Percentiles rank a stretch among this genome's conserved stretches.
These are phyloP conservation scores for Tenthredo distinguenda DNA, from an alignment of 2,888 invertebrate species.

Conservation along the genomic window DNA sequence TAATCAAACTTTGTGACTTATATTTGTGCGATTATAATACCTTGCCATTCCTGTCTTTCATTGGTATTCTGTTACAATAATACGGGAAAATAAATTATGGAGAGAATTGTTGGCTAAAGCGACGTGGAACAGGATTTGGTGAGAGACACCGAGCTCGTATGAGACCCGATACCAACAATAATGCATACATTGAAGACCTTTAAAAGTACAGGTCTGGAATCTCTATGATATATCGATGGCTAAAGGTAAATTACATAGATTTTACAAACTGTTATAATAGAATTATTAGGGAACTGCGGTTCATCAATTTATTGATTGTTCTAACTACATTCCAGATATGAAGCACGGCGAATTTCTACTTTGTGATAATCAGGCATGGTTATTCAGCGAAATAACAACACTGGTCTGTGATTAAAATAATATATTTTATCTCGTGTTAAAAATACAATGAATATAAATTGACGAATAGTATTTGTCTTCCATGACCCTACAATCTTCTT, in stretches of 20 bases:
- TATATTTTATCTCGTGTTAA: background rate
- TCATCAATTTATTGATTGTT: background rate
- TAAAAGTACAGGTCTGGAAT: background rate
- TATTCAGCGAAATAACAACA: slow-evolving; percentile 1
- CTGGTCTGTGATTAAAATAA: background rate
- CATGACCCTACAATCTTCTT: slow-evolving; percentile 84
- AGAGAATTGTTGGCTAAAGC: no score
- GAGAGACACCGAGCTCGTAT: no score
- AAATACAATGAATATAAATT: background rate
- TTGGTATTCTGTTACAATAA: no score
- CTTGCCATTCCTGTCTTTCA: no score
- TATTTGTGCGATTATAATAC: no score
- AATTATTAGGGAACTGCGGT: no score
- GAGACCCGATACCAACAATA: no score
- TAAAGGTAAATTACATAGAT: background rate
- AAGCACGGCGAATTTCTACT: slow-evolving; percentile 18
- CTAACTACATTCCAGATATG: background rate
- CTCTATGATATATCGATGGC: slow-evolving; percentile 6
- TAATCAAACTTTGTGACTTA: no score
- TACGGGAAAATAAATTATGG: no score
- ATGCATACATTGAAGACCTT: background rate
- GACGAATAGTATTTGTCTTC: slow-evolving; percentile 11
- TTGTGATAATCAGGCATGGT: slow-evolving; percentile 7
- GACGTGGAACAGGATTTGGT: no score
- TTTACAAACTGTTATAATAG: background rate